Conservation (phyloP, 2,888 invertebrate species). For the Tridacna gigas region DNA sequence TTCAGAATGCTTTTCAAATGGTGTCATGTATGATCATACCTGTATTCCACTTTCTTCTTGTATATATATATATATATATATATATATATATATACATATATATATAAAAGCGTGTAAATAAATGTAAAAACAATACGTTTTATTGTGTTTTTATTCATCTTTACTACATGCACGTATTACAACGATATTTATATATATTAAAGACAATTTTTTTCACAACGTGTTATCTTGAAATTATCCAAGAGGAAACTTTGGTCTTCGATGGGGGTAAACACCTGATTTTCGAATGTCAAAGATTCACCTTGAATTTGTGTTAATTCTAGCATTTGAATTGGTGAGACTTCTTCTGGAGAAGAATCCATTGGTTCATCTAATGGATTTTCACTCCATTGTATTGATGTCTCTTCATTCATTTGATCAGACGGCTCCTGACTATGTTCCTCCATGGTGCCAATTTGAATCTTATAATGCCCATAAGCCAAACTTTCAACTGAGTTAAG, state of each 20-base stretch:
- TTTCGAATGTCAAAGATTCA: neutral
- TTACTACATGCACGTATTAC: too few relatives aligned
- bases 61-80: too few relatives aligned
- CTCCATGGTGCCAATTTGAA: neutral
- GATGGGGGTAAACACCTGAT: neutral
- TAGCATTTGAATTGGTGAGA: neutral
- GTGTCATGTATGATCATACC: conserved; percentile 14
- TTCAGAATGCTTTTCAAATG: conserved; percentile 30
- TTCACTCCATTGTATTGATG: neutral
- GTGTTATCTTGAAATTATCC: neutral
- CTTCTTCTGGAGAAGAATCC: conserved; percentile 1
- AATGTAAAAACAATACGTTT: neutral
- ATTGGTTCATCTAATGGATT: neutral
- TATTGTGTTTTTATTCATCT: too few relatives aligned
- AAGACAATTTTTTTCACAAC: neutral
- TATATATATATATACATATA: too few relatives aligned
- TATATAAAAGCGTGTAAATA: conserved; percentile 4
- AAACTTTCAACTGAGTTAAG: conserved; percentile 47
- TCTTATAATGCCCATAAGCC: conserved; percentile 51
- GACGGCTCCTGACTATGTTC: neutral
- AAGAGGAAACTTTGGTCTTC: conserved; percentile 11
- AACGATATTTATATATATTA: too few relatives aligned
- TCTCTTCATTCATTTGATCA: conserved; percentile 5
- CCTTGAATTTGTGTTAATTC: neutral
- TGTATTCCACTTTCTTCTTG: conserved; percentile 7